phyloP scores from a whole-genome alignment of 1,140 invertebrate species.

The Cylas formicarius region DNA sequence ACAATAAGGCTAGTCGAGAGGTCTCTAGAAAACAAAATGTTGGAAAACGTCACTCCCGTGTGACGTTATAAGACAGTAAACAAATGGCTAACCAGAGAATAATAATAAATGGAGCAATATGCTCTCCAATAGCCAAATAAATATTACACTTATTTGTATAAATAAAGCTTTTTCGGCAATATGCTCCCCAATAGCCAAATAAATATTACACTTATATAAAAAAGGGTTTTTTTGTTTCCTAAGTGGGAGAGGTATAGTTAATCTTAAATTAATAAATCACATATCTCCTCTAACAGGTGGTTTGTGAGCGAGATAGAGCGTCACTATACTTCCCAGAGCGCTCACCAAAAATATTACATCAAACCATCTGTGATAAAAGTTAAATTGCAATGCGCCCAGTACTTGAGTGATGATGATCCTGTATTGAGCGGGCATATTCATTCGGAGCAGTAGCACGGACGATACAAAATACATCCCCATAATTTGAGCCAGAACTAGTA shows the following conservation, averaged over 20 bases:
- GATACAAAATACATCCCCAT: constrained; percentile 99
- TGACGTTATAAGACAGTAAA: too few relatives aligned
- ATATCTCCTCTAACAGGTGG: constrained; percentile 54
- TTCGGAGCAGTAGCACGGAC: constrained; percentile 93
- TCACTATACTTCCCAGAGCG: constrained; percentile 90
- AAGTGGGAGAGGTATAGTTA: too few relatives aligned
- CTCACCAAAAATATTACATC: constrained; percentile 99
- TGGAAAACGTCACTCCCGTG: too few relatives aligned
- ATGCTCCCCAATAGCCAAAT: constrained; percentile 6
- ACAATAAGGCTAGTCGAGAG: too few relatives aligned
- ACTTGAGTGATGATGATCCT: constrained; percentile 96
- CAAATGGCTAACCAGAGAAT: too few relatives aligned
- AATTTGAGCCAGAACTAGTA: constrained; percentile 92
- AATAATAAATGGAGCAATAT: constrained; percentile 5
- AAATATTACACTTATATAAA: constrained; percentile 6
- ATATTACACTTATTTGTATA: too few relatives aligned
- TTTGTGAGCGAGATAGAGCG: constrained; percentile 91
- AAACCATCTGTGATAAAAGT: constrained; percentile 99
- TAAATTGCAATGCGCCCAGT: constrained; percentile 95
- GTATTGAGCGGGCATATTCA: constrained; percentile 99
- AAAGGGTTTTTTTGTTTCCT: too few relatives aligned
- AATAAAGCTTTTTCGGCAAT: too few relatives aligned
- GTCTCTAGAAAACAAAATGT: too few relatives aligned
- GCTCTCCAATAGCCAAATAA: constrained; percentile 6
- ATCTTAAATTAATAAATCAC: constrained; percentile 7